Evolutionary conservation across 1,140 invertebrate species (phyloP).

Genomic region (Lasaia peninsularis): DNA sequence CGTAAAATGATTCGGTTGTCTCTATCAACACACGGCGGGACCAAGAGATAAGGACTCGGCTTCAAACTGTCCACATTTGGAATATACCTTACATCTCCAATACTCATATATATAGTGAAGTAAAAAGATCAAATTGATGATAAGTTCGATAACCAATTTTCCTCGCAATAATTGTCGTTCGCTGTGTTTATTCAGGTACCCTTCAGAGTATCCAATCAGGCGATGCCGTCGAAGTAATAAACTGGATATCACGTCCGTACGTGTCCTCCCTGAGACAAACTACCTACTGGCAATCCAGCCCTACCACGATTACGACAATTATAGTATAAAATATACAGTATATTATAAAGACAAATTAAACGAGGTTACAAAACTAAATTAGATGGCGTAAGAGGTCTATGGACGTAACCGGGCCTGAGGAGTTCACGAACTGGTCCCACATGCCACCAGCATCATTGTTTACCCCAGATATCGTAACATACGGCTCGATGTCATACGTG

Average conservation of each 20-base stretch:
- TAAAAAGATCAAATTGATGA: neutral
- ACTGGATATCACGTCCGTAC: conserved; percentile 44
- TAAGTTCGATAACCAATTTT: conserved; percentile 17
- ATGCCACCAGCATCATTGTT: too few relatives aligned
- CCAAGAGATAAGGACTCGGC: too few relatives aligned
- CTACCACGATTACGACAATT: conserved; percentile 11
- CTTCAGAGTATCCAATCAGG: conserved; percentile 41
- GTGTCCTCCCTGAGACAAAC: conserved; percentile 33
- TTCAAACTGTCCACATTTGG: too few relatives aligned
- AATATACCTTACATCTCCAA: too few relatives aligned
- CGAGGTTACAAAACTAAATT: neutral
- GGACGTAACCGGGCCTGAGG: too few relatives aligned
- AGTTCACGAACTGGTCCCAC: too few relatives aligned
- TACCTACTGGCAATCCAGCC: conserved; percentile 14
- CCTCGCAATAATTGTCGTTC: conserved; percentile 17
- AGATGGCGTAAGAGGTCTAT: too few relatives aligned
- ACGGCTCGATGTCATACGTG: too few relatives aligned
- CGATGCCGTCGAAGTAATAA: conserved; percentile 40
- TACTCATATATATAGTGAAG: too few relatives aligned
- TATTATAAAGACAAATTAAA: neutral
- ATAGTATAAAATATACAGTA: neutral
- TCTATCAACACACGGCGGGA: too few relatives aligned
- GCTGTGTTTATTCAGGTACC: conserved; percentile 16
- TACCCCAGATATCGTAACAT: too few relatives aligned
- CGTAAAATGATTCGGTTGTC: too few relatives aligned